Conservation (phyloP, 2,113 vertebrate genomes). For the Elachura formosa region DNA sequence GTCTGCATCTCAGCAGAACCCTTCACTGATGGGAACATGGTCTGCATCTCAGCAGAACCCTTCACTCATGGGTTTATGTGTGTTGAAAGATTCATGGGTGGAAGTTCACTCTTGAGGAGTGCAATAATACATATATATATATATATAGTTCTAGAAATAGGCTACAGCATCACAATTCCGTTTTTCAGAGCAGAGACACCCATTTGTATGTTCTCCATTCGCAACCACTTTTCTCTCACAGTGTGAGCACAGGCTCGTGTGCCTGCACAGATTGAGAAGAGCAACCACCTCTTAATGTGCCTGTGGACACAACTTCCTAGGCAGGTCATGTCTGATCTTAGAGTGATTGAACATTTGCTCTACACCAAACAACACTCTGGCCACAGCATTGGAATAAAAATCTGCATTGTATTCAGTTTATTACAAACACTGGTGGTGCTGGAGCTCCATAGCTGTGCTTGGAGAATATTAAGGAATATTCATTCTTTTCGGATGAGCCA, state of each 20-base stretch:
- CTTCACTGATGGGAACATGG: neutral
- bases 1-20: neutral
- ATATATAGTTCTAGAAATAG: neutral
- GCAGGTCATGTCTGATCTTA: neutral
- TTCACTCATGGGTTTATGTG: neutral
- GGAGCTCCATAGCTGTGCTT: neutral
- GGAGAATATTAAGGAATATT: neutral
- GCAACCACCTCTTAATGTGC: neutral
- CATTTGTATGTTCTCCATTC: neutral
- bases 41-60: neutral
- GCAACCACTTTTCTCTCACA: neutral
- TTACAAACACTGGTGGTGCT: neutral
- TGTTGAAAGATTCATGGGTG: neutral
- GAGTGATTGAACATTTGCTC: neutral
- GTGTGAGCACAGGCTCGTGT: accelerated
- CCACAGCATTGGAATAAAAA: neutral
- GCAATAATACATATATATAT: accelerated
- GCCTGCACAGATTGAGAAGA: neutral
- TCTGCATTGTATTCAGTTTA: neutral
- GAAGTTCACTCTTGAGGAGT: neutral
- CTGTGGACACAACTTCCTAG: neutral
- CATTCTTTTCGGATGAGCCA: neutral
- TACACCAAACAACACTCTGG: neutral
- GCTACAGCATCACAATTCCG: neutral
- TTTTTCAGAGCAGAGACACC: neutral